These are phyloP conservation scores for Luffia ferchaultella DNA, from an alignment of 2,888 invertebrate species.

Conservation along the genomic window DNA sequence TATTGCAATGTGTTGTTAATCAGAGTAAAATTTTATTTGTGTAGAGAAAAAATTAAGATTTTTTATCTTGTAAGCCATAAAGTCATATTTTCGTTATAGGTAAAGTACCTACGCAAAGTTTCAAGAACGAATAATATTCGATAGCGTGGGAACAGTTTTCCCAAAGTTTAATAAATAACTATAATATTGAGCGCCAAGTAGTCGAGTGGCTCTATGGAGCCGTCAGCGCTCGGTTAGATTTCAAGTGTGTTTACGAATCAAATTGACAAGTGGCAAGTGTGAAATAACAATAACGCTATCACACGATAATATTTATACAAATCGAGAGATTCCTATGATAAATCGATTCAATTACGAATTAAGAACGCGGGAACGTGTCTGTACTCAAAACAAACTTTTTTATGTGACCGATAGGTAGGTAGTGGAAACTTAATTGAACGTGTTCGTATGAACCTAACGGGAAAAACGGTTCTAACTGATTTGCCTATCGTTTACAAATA, in stretches of 20 bases:
- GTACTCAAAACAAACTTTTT: neutral
- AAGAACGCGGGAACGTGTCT: neutral
- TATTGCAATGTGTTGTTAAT: no score
- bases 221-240: neutral
- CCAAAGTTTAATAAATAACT: slow-evolving; percentile 8
- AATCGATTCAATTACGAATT: neutral
- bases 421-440: no score
- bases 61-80: no score
- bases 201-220: neutral
- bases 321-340: neutral
- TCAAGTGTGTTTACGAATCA: neutral
- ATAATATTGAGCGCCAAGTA: slow-evolving; percentile 3
- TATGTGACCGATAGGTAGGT: no score
- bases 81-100: no score
- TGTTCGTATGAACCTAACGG: no score
- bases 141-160: neutral
- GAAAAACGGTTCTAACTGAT: no score
- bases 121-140: no score
- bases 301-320: neutral
- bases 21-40: no score
- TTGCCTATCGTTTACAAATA: no score
- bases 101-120: no score
- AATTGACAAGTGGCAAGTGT: neutral
- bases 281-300: neutral
- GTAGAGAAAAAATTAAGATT: no score